phyloP scores from a whole-genome alignment of 1,140 invertebrate genomes.

The Lineus longissimus region DNA sequence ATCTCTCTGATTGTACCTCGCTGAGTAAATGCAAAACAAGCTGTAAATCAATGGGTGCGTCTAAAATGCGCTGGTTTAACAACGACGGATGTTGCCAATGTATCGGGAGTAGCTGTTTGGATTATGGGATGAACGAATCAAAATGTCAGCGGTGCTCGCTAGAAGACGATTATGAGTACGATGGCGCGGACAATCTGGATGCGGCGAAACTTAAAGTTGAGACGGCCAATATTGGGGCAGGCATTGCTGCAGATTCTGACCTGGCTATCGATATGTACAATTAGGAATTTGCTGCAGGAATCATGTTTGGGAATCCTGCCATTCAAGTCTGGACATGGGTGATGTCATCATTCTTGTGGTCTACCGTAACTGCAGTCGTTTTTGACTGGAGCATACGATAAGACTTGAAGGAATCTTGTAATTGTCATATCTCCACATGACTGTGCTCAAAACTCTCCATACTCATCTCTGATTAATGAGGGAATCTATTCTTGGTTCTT shows the following conservation, averaged over 20 bases:
- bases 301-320: no score
- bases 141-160: slow-evolving; percentile 24
- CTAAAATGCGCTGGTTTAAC: slow-evolving; percentile 85
- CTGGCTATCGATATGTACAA: not conserved
- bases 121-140: slow-evolving; percentile 68
- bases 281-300: no score
- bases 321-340: no score
- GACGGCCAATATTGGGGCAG: not conserved
- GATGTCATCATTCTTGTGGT: no score
- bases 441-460: no score
- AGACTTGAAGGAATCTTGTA: no score
- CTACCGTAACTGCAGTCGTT: no score
- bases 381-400: no score
- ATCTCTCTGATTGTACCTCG: slow-evolving; percentile 84
- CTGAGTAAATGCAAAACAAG: slow-evolving; percentile 78
- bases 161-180: not conserved
- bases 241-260: not conserved
- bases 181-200: not conserved
- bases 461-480: no score
- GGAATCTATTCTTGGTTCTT: no score
- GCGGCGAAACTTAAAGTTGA: not conserved
- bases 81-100: slow-evolving; percentile 89
- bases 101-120: slow-evolving; percentile 81
- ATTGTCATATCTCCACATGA: no score
- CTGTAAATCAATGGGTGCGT: slow-evolving; percentile 74